These are phyloP conservation scores for Tricholaema leucomelas DNA, from an alignment of 2,113 vertebrate species.

Conservation along the genomic window DNA sequence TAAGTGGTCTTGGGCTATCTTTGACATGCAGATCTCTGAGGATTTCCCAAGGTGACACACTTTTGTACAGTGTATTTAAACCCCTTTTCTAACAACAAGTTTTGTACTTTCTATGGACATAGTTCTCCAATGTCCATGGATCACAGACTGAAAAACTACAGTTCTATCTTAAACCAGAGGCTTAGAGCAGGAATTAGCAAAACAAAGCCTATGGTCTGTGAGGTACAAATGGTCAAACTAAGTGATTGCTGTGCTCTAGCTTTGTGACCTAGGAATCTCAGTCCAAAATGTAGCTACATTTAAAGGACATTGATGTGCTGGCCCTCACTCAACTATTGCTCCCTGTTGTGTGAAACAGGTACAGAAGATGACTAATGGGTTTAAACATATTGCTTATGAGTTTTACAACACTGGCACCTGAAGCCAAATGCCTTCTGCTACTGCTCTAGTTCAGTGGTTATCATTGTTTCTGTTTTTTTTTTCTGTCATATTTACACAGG, in stretches of 20 bases:
- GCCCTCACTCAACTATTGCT: neutral
- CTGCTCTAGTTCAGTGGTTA: constrained; percentile 33
- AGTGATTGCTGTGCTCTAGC: neutral
- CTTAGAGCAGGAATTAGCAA: neutral
- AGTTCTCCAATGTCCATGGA: neutral
- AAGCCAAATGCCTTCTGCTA: constrained; percentile 25
- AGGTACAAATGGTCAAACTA: neutral
- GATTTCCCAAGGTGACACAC: neutral
- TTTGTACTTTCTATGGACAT: neutral
- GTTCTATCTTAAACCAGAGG: neutral
- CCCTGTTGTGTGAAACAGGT: neutral
- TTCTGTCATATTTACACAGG: neutral
- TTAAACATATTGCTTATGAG: constrained; percentile 21
- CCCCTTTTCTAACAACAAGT: neutral
- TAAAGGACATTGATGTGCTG: neutral
- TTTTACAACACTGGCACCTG: neutral
- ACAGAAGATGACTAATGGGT: constrained; percentile 29
- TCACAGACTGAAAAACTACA: neutral
- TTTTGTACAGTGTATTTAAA: neutral
- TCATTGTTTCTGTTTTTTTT: constrained; percentile 1
- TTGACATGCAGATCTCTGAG: neutral
- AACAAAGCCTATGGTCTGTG: neutral
- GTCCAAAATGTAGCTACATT: neutral
- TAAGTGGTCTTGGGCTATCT: neutral
- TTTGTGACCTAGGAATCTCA: neutral